Evolutionary conservation across 2,888 invertebrate genomes (phyloP), one percentile per base, ranked within the genome.

Genomic region (Meiosimyza decipiens): DNA sequence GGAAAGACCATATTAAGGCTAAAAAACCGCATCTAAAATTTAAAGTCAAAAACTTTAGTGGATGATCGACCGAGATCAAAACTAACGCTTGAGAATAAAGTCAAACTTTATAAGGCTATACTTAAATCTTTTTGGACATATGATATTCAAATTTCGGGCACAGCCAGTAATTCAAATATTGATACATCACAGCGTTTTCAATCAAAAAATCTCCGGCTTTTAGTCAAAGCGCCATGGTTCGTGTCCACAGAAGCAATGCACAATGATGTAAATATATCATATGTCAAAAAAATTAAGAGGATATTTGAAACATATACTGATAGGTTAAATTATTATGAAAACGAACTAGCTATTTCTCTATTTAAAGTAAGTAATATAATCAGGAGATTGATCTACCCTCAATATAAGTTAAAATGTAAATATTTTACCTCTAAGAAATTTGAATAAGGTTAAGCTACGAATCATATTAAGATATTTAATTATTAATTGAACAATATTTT

Each of bases 151-250:
- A 7, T 69, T 9, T 69, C 62, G 52, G 68, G 55, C 13, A 68
- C 65, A 12, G 63, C 68, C 49, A 63, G 49, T 22, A 54, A 69
- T 49, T 69, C 63, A 6, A 62, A 72, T 28, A 71, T 62, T 63
- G 71, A 71, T 28, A 62, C 63, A 13, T 51, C 63, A 11, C 33
- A 71, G 28, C 22, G 22, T 22, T 22, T 22, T 2, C 22, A 22
- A 22, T 22, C 22, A 22, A 22, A 22, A 2, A 22, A 1, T 22
- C 59, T 67, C 15, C 49, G 60, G 50, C 22, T 60, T 4, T 49
- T 72, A 33, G 28, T 22, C 15, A 51, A 67, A 9, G 72, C 60
- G 5, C 67, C 72, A 6, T 71, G 65, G 65, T 71, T 71, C n/a
- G 57, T 71, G 15, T 57, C 33, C 28, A 71, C 65, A 28, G 52